Evolutionary conservation across 2,113 vertebrate genomes (phyloP), one percentile per base, ranked within the genome.

Genomic region (Poeciliopsis occidentalis): DNA sequence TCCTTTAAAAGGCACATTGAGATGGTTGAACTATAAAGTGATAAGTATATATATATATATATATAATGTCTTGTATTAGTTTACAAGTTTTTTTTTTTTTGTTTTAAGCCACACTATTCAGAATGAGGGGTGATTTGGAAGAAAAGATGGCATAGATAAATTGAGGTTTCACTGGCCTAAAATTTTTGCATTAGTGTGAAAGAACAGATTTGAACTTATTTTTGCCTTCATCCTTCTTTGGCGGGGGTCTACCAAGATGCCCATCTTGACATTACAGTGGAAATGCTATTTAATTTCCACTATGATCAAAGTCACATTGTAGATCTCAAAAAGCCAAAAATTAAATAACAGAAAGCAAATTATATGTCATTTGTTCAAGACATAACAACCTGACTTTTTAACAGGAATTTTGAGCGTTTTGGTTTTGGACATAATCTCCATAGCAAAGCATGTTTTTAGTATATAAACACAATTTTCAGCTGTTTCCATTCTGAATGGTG

Each of bases 31-130:
- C 34, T 71, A 29, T 62, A 10, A 73, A 73, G 41, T 39, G 68
- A 15, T 72, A 29, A 69, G 31, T 65, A 44, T 4, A 60, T 67
- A 65, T 72, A 22, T 51, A 73, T 27, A 27, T 4, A 60, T 67
- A 65, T 72, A 22, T 51, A 73, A 85, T 64, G 34, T 69, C 63
- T 76, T 60, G 32, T 61, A 44, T 70, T 67, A 62, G 73, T 83
- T 69, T 78, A 85, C 69, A 81, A 60, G 30, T 82, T 73, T 39
- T 80, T 85, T 71, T 78, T 87, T 71, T 64, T 85, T 71, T 78
- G 87, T 71, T 64, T 66, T 74, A 70, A 86, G 84, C 87, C 70
- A 74, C 64, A 71, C 61, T 54, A 67, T 78, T 79, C 64, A 80
- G 64, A 84, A 37, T 70, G 67, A 26, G 29, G 24, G 54, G 39